A percentile compares a stretch with the other conserved stretches of the same genome.
Conservation (phyloP, 2,888 invertebrate species). For the Neria commutata region DNA sequence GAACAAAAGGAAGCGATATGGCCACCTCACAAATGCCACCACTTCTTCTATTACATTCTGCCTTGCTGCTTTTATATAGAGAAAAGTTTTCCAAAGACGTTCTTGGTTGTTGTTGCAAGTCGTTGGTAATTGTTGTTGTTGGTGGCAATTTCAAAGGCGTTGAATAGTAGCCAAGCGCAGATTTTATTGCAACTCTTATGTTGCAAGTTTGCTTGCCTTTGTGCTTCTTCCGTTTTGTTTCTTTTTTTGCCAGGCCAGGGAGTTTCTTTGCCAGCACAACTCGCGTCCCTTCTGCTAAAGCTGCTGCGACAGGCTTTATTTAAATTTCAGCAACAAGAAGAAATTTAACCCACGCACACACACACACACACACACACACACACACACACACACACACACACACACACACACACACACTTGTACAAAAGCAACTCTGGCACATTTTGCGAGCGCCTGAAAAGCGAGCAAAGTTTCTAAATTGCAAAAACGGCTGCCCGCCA, state of each 20-base stretch:
- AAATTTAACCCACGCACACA: not conserved
- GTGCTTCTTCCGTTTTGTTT: not conserved
- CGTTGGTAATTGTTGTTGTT: no score
- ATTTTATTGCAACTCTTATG: conserved; percentile 17
- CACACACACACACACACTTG: conserved; percentile 4
- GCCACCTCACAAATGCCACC: no score
- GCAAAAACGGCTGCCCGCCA: no score
- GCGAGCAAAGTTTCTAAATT: no score
- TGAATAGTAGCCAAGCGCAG: conserved; percentile 42
- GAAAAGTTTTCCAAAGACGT: conserved; percentile 1
- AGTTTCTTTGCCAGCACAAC: not conserved
- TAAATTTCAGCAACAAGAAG: not conserved
- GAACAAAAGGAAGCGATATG: no score
- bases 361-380: conserved; percentile 2
- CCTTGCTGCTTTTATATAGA: not conserved
- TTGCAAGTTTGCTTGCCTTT: not conserved
- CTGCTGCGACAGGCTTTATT: not conserved
- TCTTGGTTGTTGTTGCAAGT: no score
- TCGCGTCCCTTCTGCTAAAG: not conserved
- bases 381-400: not conserved
- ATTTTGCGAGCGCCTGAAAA: no score
- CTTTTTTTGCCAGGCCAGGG: not conserved
- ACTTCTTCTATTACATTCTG: not conserved
- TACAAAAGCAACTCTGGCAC: no score
- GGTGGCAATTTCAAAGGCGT: conserved; percentile 40